Conservation (phyloP, 2,888 invertebrate species). For the Prenolepis imparis region DNA sequence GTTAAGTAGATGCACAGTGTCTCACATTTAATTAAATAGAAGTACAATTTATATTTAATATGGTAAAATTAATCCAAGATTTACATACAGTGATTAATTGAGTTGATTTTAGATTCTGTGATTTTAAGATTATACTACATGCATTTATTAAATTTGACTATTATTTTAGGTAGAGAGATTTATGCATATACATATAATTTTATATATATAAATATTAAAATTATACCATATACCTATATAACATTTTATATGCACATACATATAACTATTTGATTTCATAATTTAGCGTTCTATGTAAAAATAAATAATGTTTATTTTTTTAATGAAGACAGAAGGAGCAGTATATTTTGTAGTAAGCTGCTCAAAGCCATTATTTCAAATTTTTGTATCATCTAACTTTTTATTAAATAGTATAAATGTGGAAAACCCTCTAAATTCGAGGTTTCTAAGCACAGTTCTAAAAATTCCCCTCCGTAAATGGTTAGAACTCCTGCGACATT, state of each 20-base stretch:
- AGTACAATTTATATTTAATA: not conserved
- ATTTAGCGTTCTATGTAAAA: not conserved
- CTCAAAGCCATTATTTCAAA: conserved; percentile 1
- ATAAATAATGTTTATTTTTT: not conserved
- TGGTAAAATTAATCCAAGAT: not conserved
- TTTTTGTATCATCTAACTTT: not conserved
- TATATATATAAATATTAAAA: not conserved
- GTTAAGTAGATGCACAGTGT: not conserved
- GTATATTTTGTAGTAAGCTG: not conserved
- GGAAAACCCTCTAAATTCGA: not conserved
- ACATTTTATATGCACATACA: not conserved
- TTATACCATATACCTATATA: not conserved
- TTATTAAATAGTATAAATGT: conserved; percentile 17
- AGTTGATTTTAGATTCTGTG: not conserved
- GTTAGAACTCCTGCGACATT: conserved; percentile 19
- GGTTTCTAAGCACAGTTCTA: not conserved
- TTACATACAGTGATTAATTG: not conserved
- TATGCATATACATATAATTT: not conserved
- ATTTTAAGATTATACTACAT: conserved; percentile 9
- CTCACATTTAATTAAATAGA: conserved; percentile 9
- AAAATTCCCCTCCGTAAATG: conserved; percentile 7
- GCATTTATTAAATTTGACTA: not conserved
- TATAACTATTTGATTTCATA: not conserved
- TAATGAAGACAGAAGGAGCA: not conserved
- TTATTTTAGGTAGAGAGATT: not conserved